A percentile compares a stretch with the other conserved stretches of the same genome.
Evolutionary conservation across 1,140 invertebrate genomes (phyloP).

Genomic region (Rhopalosiphum padi): DNA sequence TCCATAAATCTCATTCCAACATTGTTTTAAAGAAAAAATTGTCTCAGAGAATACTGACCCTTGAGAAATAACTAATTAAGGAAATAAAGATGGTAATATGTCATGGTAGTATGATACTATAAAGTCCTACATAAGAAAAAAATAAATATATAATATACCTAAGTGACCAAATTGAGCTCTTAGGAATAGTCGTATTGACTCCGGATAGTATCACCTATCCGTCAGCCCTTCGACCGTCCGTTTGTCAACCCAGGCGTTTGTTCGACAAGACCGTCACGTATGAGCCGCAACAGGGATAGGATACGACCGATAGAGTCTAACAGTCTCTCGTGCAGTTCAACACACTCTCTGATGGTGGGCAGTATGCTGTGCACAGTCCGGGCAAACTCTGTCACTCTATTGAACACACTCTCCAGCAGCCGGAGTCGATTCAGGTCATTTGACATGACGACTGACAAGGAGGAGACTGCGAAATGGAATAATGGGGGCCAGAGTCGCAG

Average conservation of each 20-base stretch:
- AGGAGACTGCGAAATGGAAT: background rate
- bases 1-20: too few species aligned
- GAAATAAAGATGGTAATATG: background rate
- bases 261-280: background rate
- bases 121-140: background rate
- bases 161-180: background rate
- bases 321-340: background rate
- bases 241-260: background rate
- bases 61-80: too few species aligned
- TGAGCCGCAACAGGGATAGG: background rate
- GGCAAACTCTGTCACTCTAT: background rate
- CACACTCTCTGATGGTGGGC: background rate
- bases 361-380: background rate
- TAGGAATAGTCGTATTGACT: background rate
- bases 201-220: background rate
- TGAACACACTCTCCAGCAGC: background rate
- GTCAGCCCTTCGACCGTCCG: background rate
- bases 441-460: background rate
- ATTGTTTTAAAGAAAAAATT: too few species aligned
- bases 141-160: background rate
- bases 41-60: too few species aligned
- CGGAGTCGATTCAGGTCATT: background rate
- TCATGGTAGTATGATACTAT: background rate
- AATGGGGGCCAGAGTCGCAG: background rate
- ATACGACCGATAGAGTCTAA: background rate